Evolutionary conservation across 2,797 vertebrate genomes (phyloP).

Genomic region (Falco rusticolus): DNA sequence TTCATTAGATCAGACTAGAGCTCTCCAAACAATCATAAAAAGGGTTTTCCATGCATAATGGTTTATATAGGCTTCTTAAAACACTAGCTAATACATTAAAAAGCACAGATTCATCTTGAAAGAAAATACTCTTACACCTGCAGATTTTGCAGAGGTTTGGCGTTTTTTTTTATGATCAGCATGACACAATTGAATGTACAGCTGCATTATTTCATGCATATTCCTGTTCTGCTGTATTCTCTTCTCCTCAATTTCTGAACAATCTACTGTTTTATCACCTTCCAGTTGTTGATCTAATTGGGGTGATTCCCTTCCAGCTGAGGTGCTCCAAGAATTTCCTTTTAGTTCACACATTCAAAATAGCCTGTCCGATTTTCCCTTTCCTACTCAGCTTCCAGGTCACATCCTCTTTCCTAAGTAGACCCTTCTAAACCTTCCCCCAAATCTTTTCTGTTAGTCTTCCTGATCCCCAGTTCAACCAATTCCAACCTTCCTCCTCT

Average conservation of each 20-base stretch:
- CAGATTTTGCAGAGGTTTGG: background rate
- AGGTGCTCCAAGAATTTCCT: background rate
- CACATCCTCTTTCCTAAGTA: background rate
- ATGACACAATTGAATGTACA: background rate
- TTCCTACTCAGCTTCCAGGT: background rate
- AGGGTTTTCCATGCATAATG: constrained; percentile 44
- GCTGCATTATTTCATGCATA: background rate
- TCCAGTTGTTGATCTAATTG: background rate
- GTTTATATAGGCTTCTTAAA: constrained; percentile 51
- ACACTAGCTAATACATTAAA: constrained; percentile 53
- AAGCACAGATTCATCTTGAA: constrained; percentile 35
- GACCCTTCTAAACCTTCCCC: background rate
- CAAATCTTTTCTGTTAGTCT: background rate
- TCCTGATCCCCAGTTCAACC: background rate
- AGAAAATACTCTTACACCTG: background rate
- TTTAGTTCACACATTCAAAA: background rate
- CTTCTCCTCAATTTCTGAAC: background rate
- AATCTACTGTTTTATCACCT: background rate
- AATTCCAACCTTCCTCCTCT: background rate
- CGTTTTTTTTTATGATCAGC: background rate
- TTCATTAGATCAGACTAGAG: constrained; percentile 73
- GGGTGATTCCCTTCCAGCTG: background rate
- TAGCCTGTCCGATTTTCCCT: background rate
- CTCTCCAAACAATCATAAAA: constrained; percentile 58
- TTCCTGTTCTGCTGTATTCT: background rate